Evolutionary conservation across 1,140 invertebrate species (phyloP), one percentile per base, ranked within the genome.

Genomic region (Sitobion miscanthi): DNA sequence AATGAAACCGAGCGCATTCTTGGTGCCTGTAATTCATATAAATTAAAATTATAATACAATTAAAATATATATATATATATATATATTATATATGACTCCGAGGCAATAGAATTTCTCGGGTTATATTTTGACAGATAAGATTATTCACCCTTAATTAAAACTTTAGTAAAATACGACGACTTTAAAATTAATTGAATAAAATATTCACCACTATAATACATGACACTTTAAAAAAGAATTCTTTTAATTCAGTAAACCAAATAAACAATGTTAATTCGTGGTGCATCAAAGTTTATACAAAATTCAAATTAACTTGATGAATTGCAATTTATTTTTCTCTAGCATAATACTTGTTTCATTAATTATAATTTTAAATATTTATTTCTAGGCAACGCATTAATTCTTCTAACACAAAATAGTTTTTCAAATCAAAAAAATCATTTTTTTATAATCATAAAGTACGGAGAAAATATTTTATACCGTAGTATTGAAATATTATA

Each of bases 121-220:
- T 90, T 87, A 49, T 87, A 47, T 47, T 87, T 49, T 49, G 85
- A 87, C 85, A 87, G 85, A 87, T 49, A 47, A 87, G 42, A 87
- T 49, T 87, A 87, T 87, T 87, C 85, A 87, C 14, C 42, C 17
- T 87, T 87, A 87, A 87, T 87, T 87, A 87, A 87, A 87, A 87
- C 45, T 87, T 87, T 49, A n/a, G 49, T 87, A n/a, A 87, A 87
- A 87, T 87, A 87, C 30, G 30, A 87, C 2, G 45, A 47, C 85
- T 87, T 47, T 49, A 87, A 87, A 49, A 87, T 87, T 38, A 47
- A 87, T 87, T 49, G 45, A 47, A 45, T 38, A 47, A 47, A 87
- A 47, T 49, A 87, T 49, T 87, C 45, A 49, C 21, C 38, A 83
- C 38, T 42, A 83, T 42, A 83, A 83, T 83, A 83, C 45, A 47